phyloP scores from a whole-genome alignment of 2,113 vertebrate species.

The Rhabdornis inornatus region DNA sequence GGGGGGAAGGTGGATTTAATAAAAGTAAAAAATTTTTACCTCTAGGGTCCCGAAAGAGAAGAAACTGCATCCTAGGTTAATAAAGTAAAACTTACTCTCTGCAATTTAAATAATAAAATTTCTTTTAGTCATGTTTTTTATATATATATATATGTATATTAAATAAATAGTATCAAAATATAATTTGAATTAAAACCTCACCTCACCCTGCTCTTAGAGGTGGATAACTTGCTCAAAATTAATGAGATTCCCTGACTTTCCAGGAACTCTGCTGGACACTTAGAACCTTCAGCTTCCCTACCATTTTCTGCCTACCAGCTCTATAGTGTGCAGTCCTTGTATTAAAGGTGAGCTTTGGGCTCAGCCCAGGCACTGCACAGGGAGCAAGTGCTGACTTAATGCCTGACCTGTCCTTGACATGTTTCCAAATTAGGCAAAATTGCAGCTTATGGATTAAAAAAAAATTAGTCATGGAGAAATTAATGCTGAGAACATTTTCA shows the following conservation, averaged over 20 bases:
- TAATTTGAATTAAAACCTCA: background rate
- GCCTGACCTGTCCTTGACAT: background rate
- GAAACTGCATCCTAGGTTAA: background rate
- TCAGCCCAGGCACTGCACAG: background rate
- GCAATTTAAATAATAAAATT: background rate
- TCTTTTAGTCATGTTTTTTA: background rate
- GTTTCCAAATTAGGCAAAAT: background rate
- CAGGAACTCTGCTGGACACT: background rate
- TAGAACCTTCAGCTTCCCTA: background rate
- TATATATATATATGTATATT: background rate
- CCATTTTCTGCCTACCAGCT: background rate
- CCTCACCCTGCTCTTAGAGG: background rate
- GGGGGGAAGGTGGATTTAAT: rapidly evolving
- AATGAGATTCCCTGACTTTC: background rate
- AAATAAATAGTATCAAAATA: background rate
- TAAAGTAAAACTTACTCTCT: background rate
- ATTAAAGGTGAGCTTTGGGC: background rate
- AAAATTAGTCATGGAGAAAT: background rate
- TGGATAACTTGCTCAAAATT: background rate
- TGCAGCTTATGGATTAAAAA: background rate
- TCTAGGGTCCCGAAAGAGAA: background rate
- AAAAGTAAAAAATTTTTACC: background rate
- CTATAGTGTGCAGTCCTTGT: background rate
- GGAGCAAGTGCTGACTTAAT: background rate
- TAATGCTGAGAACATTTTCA: background rate